These are phyloP conservation scores for Acrobasis consociella DNA, from an alignment of 2,888 invertebrate species.

Conservation along the genomic window DNA sequence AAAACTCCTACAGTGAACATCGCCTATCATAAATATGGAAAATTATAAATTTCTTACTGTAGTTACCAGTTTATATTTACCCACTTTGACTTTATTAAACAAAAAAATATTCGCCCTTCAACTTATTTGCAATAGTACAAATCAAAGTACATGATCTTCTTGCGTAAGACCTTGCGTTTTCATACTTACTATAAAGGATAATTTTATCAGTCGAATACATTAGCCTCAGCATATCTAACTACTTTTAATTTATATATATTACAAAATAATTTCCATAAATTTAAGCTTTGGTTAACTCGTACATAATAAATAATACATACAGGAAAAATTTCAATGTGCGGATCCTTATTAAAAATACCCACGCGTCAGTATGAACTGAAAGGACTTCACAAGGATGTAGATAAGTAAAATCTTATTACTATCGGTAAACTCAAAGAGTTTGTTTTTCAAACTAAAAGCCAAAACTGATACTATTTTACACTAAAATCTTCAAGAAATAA, in stretches of 20 bases:
- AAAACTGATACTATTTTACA: too few relatives aligned
- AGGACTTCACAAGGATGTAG: background rate
- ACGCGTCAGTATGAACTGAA: background rate
- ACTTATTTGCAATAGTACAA: slow-evolving; percentile 24
- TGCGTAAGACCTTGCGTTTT: slow-evolving; percentile 21
- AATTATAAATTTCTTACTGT: too few relatives aligned
- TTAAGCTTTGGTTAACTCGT: slow-evolving; percentile 50
- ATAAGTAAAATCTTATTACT: too few relatives aligned
- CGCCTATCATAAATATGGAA: too few relatives aligned
- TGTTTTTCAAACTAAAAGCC: too few relatives aligned
- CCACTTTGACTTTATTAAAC: too few relatives aligned
- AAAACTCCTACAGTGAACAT: too few relatives aligned
- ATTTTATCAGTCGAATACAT: slow-evolving; percentile 52
- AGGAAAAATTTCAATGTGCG: background rate
- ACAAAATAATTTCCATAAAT: slow-evolving; percentile 41
- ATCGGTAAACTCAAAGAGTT: too few relatives aligned
- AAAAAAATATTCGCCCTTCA: background rate
- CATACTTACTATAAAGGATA: slow-evolving; percentile 27
- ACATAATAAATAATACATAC: slow-evolving; percentile 9
- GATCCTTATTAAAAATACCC: background rate
- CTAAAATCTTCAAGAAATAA: too few relatives aligned
- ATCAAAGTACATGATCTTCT: slow-evolving; percentile 23
- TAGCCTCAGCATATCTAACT: slow-evolving; percentile 51
- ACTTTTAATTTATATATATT: slow-evolving; percentile 37
- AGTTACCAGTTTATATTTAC: too few relatives aligned